Base-by-base conservation (phyloP, 2,797 vertebrate genomes). In the Lagocephalus sceleratus region DNA sequence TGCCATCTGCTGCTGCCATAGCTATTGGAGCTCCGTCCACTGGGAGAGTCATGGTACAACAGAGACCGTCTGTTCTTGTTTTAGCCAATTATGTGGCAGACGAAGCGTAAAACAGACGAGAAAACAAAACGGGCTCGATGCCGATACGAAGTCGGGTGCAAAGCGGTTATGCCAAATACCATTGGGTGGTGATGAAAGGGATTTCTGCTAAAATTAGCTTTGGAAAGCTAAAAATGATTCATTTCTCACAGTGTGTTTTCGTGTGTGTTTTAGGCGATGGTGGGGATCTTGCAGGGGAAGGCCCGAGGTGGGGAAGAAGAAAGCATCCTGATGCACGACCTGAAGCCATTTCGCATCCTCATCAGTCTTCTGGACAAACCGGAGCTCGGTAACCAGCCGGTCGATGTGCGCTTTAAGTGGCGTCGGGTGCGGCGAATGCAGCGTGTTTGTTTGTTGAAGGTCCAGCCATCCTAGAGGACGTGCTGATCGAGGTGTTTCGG, bases 331-430 rank as follows among this genome's bases (percentile, higher is more conserved):
- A 96, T 94, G 92, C 96, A 98, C 17, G 96, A 99, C 78, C 89
- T 99, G 57, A 98, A 98, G 85, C 97, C 97, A 15, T 99, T 99
- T 76, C 94, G 96, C 56, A 98, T 99, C 88, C 93, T 99, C 62
- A 97, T 99, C 85, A 98, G 96, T 83, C 91, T 99, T 62, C 84
- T 99, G 85, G 97, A 99, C 88, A 99, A 99, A 84, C 97, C 97
- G 50, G 97, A 99, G 72, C 91, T 99, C 54, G 97, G 97, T 99
- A 95, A 72, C 60, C 11, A 15, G 12, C 47, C 22, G 38, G 21
- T 72, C 3, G 26, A 14, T 45, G 5, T 29, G 16, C 25, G 5
- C 3, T 14, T 11, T 3, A 14, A 35, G 1, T 12, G 4, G 10
- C 14, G 32, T 14, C 32, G 32, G 51, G 5, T 2, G 1, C 22